Percentiles rank a stretch among this genome's conserved stretches.
phyloP scores from a whole-genome alignment of 1,140 invertebrate genomes.

The Mizuhopecten yessoensis region DNA sequence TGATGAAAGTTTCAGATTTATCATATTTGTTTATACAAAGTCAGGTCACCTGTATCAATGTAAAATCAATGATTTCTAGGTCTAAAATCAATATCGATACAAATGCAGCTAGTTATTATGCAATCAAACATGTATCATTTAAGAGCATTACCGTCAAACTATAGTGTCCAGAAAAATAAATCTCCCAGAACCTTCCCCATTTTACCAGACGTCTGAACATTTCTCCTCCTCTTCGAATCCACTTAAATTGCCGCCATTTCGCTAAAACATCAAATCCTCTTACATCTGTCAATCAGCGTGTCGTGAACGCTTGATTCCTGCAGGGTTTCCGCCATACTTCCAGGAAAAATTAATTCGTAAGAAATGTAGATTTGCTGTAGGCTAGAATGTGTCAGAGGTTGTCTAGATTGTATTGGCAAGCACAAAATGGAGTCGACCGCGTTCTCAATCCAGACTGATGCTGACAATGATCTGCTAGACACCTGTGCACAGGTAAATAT shows the following conservation, averaged over 20 bases:
- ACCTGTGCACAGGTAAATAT: conserved; percentile 32
- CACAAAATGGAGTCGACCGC: conserved; percentile 17
- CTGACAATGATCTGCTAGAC: neutral
- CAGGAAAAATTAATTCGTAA: conserved; percentile 27
- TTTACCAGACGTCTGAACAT: neutral
- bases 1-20: no score
- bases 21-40: neutral
- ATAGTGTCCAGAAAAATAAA: neutral
- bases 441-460: conserved; percentile 31
- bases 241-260: conserved; percentile 27
- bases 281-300: neutral
- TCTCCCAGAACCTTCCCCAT: neutral
- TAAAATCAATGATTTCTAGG: neutral
- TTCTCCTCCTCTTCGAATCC: neutral
- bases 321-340: neutral
- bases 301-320: conserved; percentile 6
- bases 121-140: neutral
- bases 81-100: neutral
- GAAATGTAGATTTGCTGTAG: conserved; percentile 33
- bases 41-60: neutral
- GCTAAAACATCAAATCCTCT: conserved; percentile 33
- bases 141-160: neutral
- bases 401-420: conserved; percentile 23
- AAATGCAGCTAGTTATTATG: neutral
- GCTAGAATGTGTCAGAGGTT: conserved; percentile 32